phyloP scores from a whole-genome alignment of 2,797 vertebrate genomes.

The Corythornis leucogaster region DNA sequence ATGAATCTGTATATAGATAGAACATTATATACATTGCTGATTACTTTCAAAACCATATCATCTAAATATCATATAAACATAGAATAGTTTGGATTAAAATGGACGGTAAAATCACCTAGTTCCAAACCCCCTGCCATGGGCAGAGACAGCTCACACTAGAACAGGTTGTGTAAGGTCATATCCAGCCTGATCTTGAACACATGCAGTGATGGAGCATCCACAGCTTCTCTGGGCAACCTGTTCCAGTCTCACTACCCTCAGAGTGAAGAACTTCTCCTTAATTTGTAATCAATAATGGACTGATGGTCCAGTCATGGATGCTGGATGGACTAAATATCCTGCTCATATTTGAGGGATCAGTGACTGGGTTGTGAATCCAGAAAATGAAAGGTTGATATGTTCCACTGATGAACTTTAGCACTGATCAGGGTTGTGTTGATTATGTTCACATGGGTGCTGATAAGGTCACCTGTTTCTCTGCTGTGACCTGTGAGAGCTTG shows the following conservation, averaged over 20 bases:
- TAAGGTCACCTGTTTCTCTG: not conserved
- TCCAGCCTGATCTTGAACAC: no score
- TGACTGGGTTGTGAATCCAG: not conserved
- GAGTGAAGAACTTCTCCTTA: no score
- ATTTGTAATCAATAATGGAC: not conserved
- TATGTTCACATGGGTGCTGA: not conserved
- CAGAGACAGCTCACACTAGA: no score
- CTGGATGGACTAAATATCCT: not conserved
- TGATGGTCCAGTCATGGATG: not conserved
- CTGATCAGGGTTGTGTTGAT: not conserved
- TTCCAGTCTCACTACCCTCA: no score
- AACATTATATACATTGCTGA: not conserved
- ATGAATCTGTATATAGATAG: not conserved
- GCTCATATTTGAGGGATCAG: fast-evolving
- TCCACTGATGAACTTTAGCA: not conserved
- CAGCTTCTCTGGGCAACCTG: no score
- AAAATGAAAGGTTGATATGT: fast-evolving
- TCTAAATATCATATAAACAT: not conserved
- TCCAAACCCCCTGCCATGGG: no score
- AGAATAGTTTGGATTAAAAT: no score
- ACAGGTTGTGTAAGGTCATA: no score
- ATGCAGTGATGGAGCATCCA: no score
- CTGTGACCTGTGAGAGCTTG: not conserved
- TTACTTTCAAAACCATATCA: not conserved
- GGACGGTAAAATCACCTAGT: no score